Base-by-base conservation (phyloP, 2,888 invertebrate species). In the Chrysina gloriosa region DNA sequence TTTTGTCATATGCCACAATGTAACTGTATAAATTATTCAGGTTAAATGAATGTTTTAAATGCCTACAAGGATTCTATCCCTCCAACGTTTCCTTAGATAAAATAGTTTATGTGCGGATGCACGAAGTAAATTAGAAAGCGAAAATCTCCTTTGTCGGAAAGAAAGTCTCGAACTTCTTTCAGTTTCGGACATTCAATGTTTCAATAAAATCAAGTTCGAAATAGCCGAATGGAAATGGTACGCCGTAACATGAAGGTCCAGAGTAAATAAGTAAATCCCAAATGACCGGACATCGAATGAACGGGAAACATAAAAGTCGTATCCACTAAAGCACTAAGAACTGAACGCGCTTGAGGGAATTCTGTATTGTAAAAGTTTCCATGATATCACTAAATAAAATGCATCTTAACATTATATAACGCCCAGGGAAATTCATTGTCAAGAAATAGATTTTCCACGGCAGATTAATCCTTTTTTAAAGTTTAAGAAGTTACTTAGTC, bases 221-320 rank as follows among this genome's bases (percentile, higher is more conserved):
- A 69, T 65, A 16, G 39, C 42, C 65, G 71, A 68, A 68, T 63
- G 67, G 69, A 64, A 69, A 69, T 65, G 50, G 56, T 58, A 52
- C 23, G 65, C 25, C 25, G 29, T 69, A 52, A 58, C 25, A 63
- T 68, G 66, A 67, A 71, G 69, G 71, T 69, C 69, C 67, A 47
- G 39, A 56, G 69, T 68, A 71, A 71, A 71, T 69, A 69, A 71
- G 71, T 69, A 69, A 69, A 71, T 71, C 71, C 71, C 69, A 47
- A 68, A 66, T 52, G 70, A 65, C 65, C 65, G 42, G 67, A 58
- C 64, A 34, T 48, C 50, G 65, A 69, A 64, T 69, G 70, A 69
- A 67, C 56, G 27, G 56, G 66, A 48, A 65, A 65, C 68, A 70
- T 63, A 70, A 66, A 63, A 63, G 23, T 47, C 42, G 27, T 27